These are phyloP conservation scores for Eudasyphora cyanicolor DNA, from an alignment of 2,888 invertebrate species.

Conservation along the genomic window DNA sequence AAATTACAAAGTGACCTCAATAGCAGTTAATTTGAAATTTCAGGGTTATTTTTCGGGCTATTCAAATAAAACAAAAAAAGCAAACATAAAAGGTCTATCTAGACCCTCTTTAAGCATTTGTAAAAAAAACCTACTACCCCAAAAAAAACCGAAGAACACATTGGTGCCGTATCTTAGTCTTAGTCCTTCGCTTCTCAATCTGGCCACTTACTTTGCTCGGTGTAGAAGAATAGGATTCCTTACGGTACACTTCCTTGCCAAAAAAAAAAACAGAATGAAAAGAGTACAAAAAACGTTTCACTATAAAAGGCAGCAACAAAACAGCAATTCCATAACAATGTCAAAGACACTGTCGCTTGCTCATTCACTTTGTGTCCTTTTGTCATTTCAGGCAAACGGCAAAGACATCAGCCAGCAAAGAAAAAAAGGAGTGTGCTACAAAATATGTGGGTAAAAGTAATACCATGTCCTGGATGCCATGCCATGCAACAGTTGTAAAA, in stretches of 20 bases:
- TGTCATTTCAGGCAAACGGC: conserved; percentile 21
- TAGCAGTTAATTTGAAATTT: background rate
- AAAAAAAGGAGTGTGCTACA: background rate
- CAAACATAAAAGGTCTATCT: background rate
- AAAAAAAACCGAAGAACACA: too few species aligned
- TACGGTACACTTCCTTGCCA: background rate
- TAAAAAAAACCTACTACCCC: background rate
- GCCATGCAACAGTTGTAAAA: conserved; percentile 22
- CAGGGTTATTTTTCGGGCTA: background rate
- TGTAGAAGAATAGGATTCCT: background rate
- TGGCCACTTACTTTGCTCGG: background rate
- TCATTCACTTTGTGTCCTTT: conserved; percentile 6
- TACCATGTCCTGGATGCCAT: conserved; percentile 16
- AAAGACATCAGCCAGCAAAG: background rate
- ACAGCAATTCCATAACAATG: conserved; percentile 40
- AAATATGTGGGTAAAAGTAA: conserved; percentile 27
- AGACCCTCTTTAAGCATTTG: background rate
- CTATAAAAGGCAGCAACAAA: background rate
- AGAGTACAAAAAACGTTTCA: too few species aligned
- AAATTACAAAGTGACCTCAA: background rate
- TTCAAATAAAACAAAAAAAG: background rate
- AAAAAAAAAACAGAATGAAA: background rate
- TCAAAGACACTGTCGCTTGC: conserved; percentile 48
- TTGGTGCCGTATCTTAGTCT: background rate
- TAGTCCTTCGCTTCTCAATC: background rate